phyloP scores from a whole-genome alignment of 2,797 vertebrate genomes.

The Distichodus sexfasciatus region DNA sequence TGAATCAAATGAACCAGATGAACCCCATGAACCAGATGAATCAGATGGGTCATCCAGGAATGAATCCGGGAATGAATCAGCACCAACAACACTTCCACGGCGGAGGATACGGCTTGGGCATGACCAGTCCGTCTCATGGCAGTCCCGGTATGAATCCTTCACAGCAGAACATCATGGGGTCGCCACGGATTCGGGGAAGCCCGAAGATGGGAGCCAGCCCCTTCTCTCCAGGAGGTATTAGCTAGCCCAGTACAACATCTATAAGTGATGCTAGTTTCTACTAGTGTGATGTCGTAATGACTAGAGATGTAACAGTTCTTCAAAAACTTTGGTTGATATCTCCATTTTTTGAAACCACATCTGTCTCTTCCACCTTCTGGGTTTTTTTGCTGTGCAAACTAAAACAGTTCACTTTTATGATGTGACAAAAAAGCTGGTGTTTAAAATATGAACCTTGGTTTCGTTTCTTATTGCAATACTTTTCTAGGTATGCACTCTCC shows the following conservation, averaged over 20 bases:
- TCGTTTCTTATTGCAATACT: not conserved
- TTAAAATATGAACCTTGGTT: no score
- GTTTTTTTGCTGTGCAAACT: no score
- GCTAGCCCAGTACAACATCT: no score
- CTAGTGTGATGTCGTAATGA: no score
- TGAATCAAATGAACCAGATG: slow-evolving; percentile 69
- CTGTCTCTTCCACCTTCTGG: no score
- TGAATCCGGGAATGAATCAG: slow-evolving; percentile 74
- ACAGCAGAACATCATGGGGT: slow-evolving; percentile 88
- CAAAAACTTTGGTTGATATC: no score
- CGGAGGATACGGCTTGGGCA: slow-evolving; percentile 80
- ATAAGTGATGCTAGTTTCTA: no score
- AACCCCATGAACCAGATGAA: slow-evolving; percentile 56
- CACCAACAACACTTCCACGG: slow-evolving; percentile 84
- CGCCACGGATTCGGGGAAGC: slow-evolving; percentile 89
- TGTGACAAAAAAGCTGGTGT: no score
- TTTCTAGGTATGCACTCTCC: slow-evolving; percentile 87
- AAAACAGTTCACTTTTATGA: no score
- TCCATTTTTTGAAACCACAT: no score
- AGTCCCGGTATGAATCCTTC: slow-evolving; percentile 83
- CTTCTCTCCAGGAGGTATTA: slow-evolving; percentile 94
- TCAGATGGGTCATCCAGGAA: slow-evolving; percentile 59
- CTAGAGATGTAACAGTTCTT: no score
- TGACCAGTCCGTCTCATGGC: slow-evolving; percentile 88
- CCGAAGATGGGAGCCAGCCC: slow-evolving; percentile 91